Evolutionary conservation across 2,888 invertebrate species (phyloP).

Genomic region (Isotomurus palustris): DNA sequence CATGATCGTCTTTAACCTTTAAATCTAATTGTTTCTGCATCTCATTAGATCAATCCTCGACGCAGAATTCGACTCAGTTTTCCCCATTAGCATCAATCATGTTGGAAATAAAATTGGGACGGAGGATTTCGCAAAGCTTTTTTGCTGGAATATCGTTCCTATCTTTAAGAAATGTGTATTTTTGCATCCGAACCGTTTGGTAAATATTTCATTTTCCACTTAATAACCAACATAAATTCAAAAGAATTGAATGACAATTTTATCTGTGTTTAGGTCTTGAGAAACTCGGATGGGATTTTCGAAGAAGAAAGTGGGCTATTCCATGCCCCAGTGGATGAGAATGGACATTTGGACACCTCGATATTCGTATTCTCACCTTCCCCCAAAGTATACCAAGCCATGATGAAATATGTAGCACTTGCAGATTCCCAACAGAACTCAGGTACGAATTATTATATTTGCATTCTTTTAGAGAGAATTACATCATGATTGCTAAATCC

Average conservation of each 20-base stretch:
- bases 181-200: constrained; percentile 3
- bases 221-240: not conserved
- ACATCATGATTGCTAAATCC: no score
- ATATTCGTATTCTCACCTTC: constrained; percentile 4
- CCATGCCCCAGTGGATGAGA: not conserved
- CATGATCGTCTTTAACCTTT: not conserved
- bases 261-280: not conserved
- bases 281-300: constrained; percentile 14
- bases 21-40: not conserved
- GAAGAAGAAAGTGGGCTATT: not conserved
- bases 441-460: not conserved
- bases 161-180: constrained; percentile 14
- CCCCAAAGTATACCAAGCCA: not conserved
- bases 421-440: not conserved
- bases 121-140: not conserved
- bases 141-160: constrained; percentile 3
- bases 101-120: not conserved
- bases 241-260: not conserved
- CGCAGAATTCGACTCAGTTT: constrained; percentile 8
- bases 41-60: constrained; percentile 1
- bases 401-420: not conserved
- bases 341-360: constrained; percentile 1
- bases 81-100: not conserved
- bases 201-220: not conserved
- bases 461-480: no score